Base-by-base conservation (phyloP, 2,797 vertebrate genomes). In the Crax fasciolata region DNA sequence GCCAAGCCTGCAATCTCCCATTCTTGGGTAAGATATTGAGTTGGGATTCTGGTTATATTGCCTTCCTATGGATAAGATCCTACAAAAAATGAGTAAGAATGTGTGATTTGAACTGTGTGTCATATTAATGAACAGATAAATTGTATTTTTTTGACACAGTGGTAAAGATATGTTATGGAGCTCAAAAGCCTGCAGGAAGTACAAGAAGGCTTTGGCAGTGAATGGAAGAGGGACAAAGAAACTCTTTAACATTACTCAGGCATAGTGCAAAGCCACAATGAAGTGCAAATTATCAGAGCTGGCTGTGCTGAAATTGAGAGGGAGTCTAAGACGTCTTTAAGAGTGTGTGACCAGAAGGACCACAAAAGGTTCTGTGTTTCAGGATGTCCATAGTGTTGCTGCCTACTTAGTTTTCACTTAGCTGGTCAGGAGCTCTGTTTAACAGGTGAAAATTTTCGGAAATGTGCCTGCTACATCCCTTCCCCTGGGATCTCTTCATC, bases 371-470 rank as follows among this genome's bases (percentile, higher is more conserved):
- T 77, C n/a, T 46, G 9, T 58, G 25, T 19, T 90, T 38, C 27
- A 57, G 21, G 67, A 14, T 0, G 0, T 18, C 7, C 30, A 5
- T 8, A 48, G 11, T 46, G 21, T 59, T 62, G 20, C 6, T 80
- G 7, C 9, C 24, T 41, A 12, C 35, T 11, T 18, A 41, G 6
- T 46, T 76, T 76, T 70, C 32, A 54, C 6, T 61, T 20, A 58
- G 5, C 5, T 41, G 16, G 3, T 20, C 68, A 19, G 27, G 7
- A 3, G 3, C 13, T 55, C 17, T 35, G 19, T 39, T 55, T 30
- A 67, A 39, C 5, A 25, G 13, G 7, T 21, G 30, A 58, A 88
- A 77, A 49, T 5, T 25, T 61, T 24, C 63, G 39, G 55, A 79
- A 63, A 59, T 23, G 14, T 58, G 6, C 25, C 38, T 49, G n/a